Evolutionary conservation across 2,113 vertebrate genomes (phyloP).

Genomic region (Pangasianodon hypophthalmus): DNA sequence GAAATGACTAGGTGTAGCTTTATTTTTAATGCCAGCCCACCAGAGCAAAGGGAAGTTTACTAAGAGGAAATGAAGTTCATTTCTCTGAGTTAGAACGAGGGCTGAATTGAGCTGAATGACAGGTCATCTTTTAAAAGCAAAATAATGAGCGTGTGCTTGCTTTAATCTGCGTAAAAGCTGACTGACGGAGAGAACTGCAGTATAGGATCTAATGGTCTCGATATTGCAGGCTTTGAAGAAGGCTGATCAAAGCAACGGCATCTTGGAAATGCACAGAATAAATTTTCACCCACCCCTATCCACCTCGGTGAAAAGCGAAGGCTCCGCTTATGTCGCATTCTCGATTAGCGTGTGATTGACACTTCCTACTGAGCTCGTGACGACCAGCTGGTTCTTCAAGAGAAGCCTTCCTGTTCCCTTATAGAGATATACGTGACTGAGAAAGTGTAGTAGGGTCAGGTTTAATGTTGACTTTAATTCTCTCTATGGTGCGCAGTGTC

Average conservation of each 20-base stretch:
- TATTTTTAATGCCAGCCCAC: neutral
- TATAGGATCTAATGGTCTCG: neutral
- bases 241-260: neutral
- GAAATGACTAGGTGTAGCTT: neutral
- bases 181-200: neutral
- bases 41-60: neutral
- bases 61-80: neutral
- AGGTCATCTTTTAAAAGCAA: neutral
- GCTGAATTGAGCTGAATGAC: neutral
- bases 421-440: neutral
- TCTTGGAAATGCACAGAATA: constrained; percentile 27
- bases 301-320: constrained; percentile 14
- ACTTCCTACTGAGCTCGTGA: constrained; percentile 27
- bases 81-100: neutral
- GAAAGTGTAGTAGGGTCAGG: neutral
- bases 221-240: neutral
- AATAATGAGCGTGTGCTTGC: neutral
- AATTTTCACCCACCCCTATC: constrained; percentile 5
- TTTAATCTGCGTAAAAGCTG: neutral
- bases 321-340: constrained; percentile 19
- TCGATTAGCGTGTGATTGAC: constrained; percentile 26
- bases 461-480: neutral
- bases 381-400: constrained; percentile 58
- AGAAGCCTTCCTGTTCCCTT: neutral
- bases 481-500: neutral